Base-by-base conservation (phyloP, 1,140 invertebrate species). In the Phenacoccus solenopsis region DNA sequence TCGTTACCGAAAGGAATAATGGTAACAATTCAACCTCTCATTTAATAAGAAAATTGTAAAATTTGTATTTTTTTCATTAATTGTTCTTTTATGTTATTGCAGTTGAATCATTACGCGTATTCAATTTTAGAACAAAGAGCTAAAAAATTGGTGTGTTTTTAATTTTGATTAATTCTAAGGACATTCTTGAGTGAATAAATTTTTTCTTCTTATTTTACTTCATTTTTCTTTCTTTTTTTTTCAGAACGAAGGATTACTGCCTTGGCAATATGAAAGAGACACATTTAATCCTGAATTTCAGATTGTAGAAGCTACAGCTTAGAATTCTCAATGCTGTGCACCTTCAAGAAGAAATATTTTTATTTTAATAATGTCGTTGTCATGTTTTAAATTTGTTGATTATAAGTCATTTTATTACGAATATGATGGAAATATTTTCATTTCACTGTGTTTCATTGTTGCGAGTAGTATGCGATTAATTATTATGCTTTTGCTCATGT, bases 51-150 rank as follows among this genome's bases (percentile, higher is more conserved):
- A 49, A 35, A n/a, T n/a, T n/a, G n/a, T n/a, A n/a, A n/a, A 9
- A 49, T 9, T 69, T 56, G 12, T 27, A 70, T 30, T 27, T 80
- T 77, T 76, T 27, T 70, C 56, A 30, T 73, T 20, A 24, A 68
- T 20, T 25, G 28, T 13, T 12, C 22, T 70, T 27, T 74, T 69
- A 72, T 73, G 75, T 69, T 72, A 72, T 78, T 78, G 10, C 75
- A 83, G 81, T 75, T 96, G 0, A 93, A 94, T 80, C 90, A 93
- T 77, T 89, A 90, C 77, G 87, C 90, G 0, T 95, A 87, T 77
- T 81, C 85, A 4, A 83, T 93, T 67, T 78, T 96, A 25, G 86
- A 87, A 59, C 82, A 90, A 13, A 79, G 91, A 72, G 89, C 90
- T 0, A 84, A 80, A 75, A 88, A 90, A 81, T 76, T 91, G 73